Evolutionary conservation across 2,888 invertebrate species (phyloP), one percentile per base, ranked within the genome.

Genomic region (Ephialtes manifestator): DNA sequence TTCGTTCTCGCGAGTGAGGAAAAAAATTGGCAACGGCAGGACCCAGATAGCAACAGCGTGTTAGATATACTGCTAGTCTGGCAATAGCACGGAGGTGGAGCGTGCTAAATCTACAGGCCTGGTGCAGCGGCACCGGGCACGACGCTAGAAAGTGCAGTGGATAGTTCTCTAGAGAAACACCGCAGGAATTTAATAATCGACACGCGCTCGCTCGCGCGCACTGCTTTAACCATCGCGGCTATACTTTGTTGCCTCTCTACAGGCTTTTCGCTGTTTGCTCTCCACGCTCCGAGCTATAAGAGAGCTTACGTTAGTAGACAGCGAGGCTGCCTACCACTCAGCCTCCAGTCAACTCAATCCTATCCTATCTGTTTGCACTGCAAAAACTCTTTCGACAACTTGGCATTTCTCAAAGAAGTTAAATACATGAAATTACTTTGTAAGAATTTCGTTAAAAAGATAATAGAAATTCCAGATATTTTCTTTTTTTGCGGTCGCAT

Each of bases 121-220:
- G 13, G 71, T 77, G 77, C 72, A 63, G 51, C 75, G 75, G 70
- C 72, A 78, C 75, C 67, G 74, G 74, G 81, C 67, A 48, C 60
- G 48, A 63, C 35, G 81, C 70, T 85, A 85, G 84, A 85, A 85
- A 85, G 81, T 85, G 81, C 77, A 58, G 60, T 28, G 78, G 63
- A 81, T 78, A 78, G 78, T 58, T 85, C 68, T 70, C 74, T 48
- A 28, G 78, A 55, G 75, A 78, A 84, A 81, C 74, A 85, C 81
- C 81, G 78, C 84, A 85, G 84, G 84, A 85, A 85, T 85, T 81
- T 85, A 81, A 85, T 85, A 85, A 85, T 85, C 81, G 84, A 81
- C 78, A 74, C 77, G 74, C 84, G 60, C 68, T 43, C 74, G 43
- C 75, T 75, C 53, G 48, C 63, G 60, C 79, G 75, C 46, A 78